These are phyloP conservation scores for Uromys caudimaculatus DNA, from an alignment of 2,797 vertebrate genomes.

Conservation along the genomic window DNA sequence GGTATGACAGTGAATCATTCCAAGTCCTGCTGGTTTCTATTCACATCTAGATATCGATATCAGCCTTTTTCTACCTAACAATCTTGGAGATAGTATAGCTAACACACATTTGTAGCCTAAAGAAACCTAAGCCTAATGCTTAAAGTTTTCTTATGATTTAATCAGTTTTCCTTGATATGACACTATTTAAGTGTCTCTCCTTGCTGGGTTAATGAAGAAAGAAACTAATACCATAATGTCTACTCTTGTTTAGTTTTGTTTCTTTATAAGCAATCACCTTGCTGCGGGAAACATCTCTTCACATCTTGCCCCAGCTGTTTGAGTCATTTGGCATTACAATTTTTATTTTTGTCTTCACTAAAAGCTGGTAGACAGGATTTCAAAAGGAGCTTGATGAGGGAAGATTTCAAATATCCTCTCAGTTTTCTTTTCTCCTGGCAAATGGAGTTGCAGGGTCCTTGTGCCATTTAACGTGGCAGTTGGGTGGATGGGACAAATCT, in stretches of 20 bases:
- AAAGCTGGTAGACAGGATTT: conserved; percentile 28
- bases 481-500: neutral
- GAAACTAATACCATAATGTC: conserved; percentile 31
- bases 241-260: neutral
- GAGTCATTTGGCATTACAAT: conserved; percentile 44
- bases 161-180: neutral
- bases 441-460: conserved; percentile 51
- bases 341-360: neutral
- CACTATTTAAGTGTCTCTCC: neutral
- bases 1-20: neutral
- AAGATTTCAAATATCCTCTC: conserved; percentile 46
- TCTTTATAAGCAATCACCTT: neutral
- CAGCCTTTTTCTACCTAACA: neutral
- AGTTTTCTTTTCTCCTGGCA: conserved; percentile 61
- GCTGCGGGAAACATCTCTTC: neutral
- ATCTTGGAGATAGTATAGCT: neutral
- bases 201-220: neutral
- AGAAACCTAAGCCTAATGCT: neutral
- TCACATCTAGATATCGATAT: neutral
- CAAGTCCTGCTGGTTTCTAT: neutral
- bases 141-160: neutral
- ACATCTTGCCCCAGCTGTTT: neutral
- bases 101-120: neutral
- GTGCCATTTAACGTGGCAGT: neutral
- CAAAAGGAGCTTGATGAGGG: conserved; percentile 29